A percentile compares a stretch with the other conserved stretches of the same genome.
Conservation (phyloP, 2,797 vertebrate species). For the Pitangus sulphuratus region DNA sequence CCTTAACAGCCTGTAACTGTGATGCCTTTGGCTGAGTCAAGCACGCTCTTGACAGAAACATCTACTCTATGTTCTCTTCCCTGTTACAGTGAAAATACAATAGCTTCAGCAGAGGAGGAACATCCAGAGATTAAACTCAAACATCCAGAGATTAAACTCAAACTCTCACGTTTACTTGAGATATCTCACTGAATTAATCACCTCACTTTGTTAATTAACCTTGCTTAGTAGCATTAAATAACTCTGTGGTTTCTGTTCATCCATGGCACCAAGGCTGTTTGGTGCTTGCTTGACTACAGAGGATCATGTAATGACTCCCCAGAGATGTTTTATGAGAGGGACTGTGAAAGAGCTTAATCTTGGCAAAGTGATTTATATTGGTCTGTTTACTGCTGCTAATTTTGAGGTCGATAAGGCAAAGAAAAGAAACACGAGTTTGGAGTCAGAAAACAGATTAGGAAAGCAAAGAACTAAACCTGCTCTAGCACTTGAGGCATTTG, state of each 20-base stretch:
- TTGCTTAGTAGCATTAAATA: not conserved
- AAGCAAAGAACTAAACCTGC: not conserved
- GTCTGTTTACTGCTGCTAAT: not conserved
- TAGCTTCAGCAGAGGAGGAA: not conserved
- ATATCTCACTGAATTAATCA: slow-evolving; percentile 4
- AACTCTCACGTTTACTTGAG: not conserved
- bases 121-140: slow-evolving; percentile 2
- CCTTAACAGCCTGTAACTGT: not conserved
- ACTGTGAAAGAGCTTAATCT: not conserved
- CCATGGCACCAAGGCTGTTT: not conserved
- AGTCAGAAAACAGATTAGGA: not conserved
- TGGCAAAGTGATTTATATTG: not conserved
- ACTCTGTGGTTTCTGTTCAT: not conserved
- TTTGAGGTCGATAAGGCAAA: not conserved
- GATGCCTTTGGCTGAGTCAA: not conserved
- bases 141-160: not conserved
- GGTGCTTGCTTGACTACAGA: not conserved
- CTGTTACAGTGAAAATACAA: not conserved
- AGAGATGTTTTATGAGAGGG: not conserved
- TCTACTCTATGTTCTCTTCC: not conserved
- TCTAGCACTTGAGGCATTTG: not conserved
- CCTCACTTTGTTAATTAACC: not conserved
- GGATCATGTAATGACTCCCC: not conserved
- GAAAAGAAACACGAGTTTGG: not conserved
- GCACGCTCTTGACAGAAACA: not conserved